phyloP scores from a whole-genome alignment of 2,888 invertebrate genomes.

The Diadegma fenestrale region DNA sequence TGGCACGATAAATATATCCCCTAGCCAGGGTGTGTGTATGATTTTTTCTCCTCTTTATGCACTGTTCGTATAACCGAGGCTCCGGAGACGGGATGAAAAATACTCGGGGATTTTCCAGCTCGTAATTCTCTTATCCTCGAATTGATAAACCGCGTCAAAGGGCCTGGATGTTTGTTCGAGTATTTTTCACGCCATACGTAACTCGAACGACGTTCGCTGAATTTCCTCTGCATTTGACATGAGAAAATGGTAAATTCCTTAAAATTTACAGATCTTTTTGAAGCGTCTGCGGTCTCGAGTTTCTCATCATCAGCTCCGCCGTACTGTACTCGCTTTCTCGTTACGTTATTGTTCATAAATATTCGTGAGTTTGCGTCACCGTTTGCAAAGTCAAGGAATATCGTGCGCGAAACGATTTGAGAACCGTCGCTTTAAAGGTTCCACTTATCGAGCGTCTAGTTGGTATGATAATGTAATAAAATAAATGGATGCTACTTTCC shows the following conservation, averaged over 20 bases:
- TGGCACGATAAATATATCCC: not conserved
- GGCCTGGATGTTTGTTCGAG: slow-evolving; percentile 6
- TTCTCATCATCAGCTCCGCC: too few species aligned
- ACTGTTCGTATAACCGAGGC: slow-evolving; percentile 21
- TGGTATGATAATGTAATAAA: slow-evolving; percentile 85
- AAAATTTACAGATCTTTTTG: too few species aligned
- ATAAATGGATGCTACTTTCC: slow-evolving; percentile 83
- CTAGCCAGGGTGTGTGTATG: slow-evolving; percentile 17
- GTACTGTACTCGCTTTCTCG: not conserved
- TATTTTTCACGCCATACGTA: not conserved
- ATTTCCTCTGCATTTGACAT: not conserved
- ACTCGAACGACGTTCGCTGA: not conserved
- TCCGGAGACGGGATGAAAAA: slow-evolving; percentile 64
- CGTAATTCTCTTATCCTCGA: slow-evolving; percentile 33
- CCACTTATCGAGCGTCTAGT: slow-evolving; percentile 83
- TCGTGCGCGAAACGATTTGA: slow-evolving; percentile 74
- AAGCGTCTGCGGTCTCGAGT: not conserved
- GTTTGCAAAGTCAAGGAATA: slow-evolving; percentile 21
- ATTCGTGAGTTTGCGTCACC: not conserved
- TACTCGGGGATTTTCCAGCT: slow-evolving; percentile 60
- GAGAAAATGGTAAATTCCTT: not conserved
- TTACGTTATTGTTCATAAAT: not conserved
- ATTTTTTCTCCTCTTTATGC: slow-evolving; percentile 39
- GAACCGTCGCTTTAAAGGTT: slow-evolving; percentile 81
- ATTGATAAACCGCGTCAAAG: slow-evolving; percentile 64